Evolutionary conservation across 2,797 vertebrate species (phyloP).

Genomic region (Cyprinodon diabolis): DNA sequence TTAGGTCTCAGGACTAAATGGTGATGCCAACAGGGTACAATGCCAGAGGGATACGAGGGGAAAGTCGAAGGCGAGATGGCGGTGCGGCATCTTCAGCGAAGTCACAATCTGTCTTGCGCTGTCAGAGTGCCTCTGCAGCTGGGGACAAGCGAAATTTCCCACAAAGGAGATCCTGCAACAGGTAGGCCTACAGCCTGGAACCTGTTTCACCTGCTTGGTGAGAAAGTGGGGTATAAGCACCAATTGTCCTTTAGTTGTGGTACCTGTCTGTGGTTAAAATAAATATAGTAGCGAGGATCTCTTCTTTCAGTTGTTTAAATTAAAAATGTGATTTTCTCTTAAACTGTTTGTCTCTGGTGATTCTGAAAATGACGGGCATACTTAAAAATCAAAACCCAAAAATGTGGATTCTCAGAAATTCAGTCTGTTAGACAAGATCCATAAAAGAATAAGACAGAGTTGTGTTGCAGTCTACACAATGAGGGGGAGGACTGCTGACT

Average conservation of each 20-base stretch:
- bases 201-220: slow-evolving; percentile 16
- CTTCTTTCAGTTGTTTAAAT: background rate
- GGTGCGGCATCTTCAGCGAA: slow-evolving; percentile 22
- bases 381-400: background rate
- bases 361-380: background rate
- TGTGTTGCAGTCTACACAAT: background rate
- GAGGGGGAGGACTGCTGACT: background rate
- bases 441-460: background rate
- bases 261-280: background rate
- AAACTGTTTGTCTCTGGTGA: background rate
- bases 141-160: slow-evolving; percentile 62
- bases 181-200: slow-evolving; percentile 61
- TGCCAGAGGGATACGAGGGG: slow-evolving; percentile 29
- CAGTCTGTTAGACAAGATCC: background rate
- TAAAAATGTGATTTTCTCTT: background rate
- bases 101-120: slow-evolving; percentile 62
- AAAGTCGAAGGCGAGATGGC: slow-evolving; percentile 13
- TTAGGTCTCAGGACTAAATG: slow-evolving; percentile 4
- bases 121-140: slow-evolving; percentile 30
- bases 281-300: too few species aligned
- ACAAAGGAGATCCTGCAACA: slow-evolving; percentile 42
- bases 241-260: background rate
- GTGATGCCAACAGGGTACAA: slow-evolving; percentile 60
- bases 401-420: background rate
- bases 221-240: background rate